Conservation (phyloP, 2,888 invertebrate species). For the Brassicogethes aeneus region DNA sequence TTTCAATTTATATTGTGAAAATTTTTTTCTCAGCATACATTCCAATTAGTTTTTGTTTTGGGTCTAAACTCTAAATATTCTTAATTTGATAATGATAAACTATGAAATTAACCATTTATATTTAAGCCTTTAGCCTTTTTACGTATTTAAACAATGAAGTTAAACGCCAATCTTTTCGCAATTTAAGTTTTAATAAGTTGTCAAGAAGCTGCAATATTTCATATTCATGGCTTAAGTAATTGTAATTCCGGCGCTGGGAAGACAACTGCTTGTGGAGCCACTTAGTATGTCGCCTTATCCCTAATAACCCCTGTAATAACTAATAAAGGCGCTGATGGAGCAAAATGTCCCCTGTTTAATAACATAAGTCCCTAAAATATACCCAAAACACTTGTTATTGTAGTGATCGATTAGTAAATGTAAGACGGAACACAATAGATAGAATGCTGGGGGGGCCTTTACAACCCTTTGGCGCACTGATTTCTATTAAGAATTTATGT, state of each 20-base stretch:
- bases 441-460: background rate
- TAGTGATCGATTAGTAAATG: constrained; percentile 28
- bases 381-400: constrained; percentile 31
- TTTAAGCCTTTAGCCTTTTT: too few species aligned
- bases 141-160: too few species aligned
- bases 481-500: constrained; percentile 14
- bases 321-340: constrained; percentile 39
- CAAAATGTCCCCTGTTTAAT: constrained; percentile 38
- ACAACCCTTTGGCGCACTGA: background rate
- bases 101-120: too few species aligned
- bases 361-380: constrained; percentile 23
- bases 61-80: too few species aligned
- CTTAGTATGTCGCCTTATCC: too few species aligned
- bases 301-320: constrained; percentile 33
- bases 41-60: too few species aligned
- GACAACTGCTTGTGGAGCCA: constrained; percentile 19
- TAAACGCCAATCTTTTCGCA: constrained; percentile 11
- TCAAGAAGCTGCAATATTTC: constrained; percentile 18
- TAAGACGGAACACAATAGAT: constrained; percentile 19
- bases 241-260: constrained; percentile 11
- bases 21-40: too few species aligned
- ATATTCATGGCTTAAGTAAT: constrained; percentile 25
- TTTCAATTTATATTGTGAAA: too few species aligned
- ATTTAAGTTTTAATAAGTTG: constrained; percentile 22
- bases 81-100: too few species aligned